Evolutionary conservation across 1,140 invertebrate genomes (phyloP).

Genomic region (Helicorthomorpha holstii): DNA sequence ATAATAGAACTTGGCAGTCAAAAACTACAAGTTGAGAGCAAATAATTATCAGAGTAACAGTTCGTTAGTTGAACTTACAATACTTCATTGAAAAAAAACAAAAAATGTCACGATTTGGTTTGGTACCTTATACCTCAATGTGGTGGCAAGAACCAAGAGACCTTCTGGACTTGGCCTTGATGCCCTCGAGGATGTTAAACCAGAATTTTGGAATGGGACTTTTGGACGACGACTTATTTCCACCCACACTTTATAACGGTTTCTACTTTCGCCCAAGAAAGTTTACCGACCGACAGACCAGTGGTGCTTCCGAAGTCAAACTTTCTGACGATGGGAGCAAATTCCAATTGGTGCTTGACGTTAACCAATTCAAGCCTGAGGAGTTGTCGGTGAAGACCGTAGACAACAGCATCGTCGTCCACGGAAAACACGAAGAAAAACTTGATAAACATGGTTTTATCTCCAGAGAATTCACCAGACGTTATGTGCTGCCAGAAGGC

Average conservation of each 20-base stretch:
- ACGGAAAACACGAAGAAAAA: constrained; percentile 67
- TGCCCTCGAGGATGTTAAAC: not conserved
- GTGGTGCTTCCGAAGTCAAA: constrained; percentile 1
- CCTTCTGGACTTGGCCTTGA: not conserved
- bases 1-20: too few relatives aligned
- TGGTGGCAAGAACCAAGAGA: not conserved
- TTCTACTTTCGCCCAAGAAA: constrained; percentile 17
- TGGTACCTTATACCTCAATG: not conserved
- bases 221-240: not conserved
- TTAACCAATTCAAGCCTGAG: constrained; percentile 63
- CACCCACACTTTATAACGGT: not conserved
- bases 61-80: too few relatives aligned
- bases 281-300: not conserved
- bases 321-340: not conserved
- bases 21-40: too few relatives aligned
- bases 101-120: not conserved
- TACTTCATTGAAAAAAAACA: too few relatives aligned
- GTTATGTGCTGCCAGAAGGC: constrained; percentile 40
- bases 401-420: constrained; percentile 55
- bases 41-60: too few relatives aligned
- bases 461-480: constrained; percentile 52
- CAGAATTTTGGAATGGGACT: not conserved
- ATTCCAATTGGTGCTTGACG: constrained; percentile 53
- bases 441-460: constrained; percentile 49
- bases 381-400: constrained; percentile 74